A percentile compares a stretch with the other conserved stretches of the same genome.
These are phyloP conservation scores for Rhinolophus sinicus DNA, from an alignment of 2,113 vertebrate genomes.

Conservation along the genomic window DNA sequence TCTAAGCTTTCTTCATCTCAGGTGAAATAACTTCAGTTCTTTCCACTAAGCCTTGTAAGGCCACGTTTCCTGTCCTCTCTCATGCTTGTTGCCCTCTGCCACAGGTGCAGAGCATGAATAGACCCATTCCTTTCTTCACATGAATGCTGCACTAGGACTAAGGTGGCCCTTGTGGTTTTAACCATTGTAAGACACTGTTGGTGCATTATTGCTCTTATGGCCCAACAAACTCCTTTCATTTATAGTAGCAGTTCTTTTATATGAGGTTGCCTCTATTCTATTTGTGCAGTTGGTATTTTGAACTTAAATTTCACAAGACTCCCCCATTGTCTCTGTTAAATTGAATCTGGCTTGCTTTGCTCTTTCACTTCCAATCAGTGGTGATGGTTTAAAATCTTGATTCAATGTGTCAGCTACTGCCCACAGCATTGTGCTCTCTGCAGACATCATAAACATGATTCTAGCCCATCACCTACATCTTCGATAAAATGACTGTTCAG, in stretches of 20 bases:
- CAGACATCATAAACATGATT: constrained; percentile 56
- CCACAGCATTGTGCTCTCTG: constrained; percentile 65
- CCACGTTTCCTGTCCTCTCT: not conserved
- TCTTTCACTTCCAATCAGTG: constrained; percentile 73
- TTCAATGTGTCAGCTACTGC: constrained; percentile 66
- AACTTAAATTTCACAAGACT: constrained; percentile 53
- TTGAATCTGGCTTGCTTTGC: constrained; percentile 69
- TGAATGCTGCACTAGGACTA: not conserved
- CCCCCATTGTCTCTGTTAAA: constrained; percentile 67
- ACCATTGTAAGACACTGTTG: not conserved
- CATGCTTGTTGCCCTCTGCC: not conserved
- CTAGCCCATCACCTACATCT: constrained; percentile 42
- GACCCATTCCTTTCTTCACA: not conserved
- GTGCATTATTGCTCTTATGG: not conserved
- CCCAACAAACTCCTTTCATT: not conserved
- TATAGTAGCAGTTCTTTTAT: not conserved
- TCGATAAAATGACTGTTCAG: constrained; percentile 48
- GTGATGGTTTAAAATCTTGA: constrained; percentile 72
- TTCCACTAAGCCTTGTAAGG: not conserved
- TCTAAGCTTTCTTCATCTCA: constrained; percentile 18
- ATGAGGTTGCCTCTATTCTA: not conserved
- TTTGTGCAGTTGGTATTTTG: constrained; percentile 49
- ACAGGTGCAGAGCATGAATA: not conserved
- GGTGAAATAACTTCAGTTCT: not conserved
- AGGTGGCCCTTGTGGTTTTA: constrained; percentile 6